These are phyloP conservation scores for Armadillidium nasatum DNA, from an alignment of 1,140 invertebrate species.

Conservation along the genomic window DNA sequence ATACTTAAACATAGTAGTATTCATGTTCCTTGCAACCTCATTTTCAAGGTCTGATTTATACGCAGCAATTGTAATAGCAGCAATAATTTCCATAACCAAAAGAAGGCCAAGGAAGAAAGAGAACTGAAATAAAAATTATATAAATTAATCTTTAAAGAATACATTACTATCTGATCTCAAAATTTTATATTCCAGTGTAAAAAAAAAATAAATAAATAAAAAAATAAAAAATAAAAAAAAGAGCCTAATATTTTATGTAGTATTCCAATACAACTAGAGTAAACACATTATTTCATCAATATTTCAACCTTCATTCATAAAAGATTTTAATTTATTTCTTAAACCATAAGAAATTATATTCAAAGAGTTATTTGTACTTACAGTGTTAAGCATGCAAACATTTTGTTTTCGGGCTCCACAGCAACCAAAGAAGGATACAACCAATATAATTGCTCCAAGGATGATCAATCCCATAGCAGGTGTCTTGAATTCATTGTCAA, in stretches of 20 bases:
- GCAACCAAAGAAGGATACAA: conserved; percentile 47
- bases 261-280: too few species aligned
- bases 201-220: too few species aligned
- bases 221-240: too few species aligned
- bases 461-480: conserved; percentile 46
- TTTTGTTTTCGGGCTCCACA: conserved; percentile 47
- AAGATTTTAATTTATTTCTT: conserved; percentile 31
- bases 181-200: too few species aligned
- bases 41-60: conserved; percentile 35
- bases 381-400: conserved; percentile 47
- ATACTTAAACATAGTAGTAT: conserved; percentile 33
- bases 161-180: too few species aligned
- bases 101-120: conserved; percentile 51
- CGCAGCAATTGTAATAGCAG: conserved; percentile 48
- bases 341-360: conserved; percentile 17
- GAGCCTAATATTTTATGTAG: too few species aligned
- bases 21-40: conserved; percentile 31
- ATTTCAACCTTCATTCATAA: background rate
- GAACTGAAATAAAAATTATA: too few species aligned
- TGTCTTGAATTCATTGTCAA: conserved; percentile 35
- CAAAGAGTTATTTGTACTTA: conserved; percentile 33
- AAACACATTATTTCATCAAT: background rate
- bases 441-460: conserved; percentile 43
- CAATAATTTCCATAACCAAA: conserved; percentile 52
- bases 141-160: too few species aligned